Base-by-base conservation (phyloP, 2,888 invertebrate genomes). In the Volucella bombylans region DNA sequence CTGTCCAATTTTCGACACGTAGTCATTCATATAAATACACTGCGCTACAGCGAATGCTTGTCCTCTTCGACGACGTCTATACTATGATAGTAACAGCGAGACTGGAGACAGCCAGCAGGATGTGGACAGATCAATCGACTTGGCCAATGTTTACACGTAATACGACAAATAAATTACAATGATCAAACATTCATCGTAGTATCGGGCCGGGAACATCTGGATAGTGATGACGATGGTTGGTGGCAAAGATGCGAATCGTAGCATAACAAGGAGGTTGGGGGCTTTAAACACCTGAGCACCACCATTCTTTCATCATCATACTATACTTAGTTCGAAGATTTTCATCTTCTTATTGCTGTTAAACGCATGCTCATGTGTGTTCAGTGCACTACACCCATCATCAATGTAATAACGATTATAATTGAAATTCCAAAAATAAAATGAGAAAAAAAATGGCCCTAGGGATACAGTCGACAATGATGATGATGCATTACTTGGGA, bases 131-230 rank as follows among this genome's bases (percentile, higher is more conserved):
- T 86, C 86, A 86, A 86, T 86, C 86, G 86, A 86, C 86, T 87
- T 88, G 89, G 89, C 89, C 89, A 90, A 90, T 90, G 90, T 91
- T 90, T 90, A 90, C 90, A 90, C 90, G 89, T 90, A 89, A 90
- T 91, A 90, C 90, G 90, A 90, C 90, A 91, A 90, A 91, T 90
- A 91, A 90, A 90, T 90, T 90, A 89, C 90, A 90, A 67, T 76
- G 85, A 85, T 85, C 85, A 81, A 81, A 85, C 85, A 76, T 85
- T 68, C 81, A 85, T 85, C 85, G 81, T 81, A 72, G 76, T 85
- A 85, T 81, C 81, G 85, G 71, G 1, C 71, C 57, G 69, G 57
- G 55, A 47, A 23, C 72, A 85, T 85, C 85, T 77, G 59, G 31
- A 50, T 52, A 23, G 62, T 54, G 55, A 49, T 59, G 69, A 31